A percentile compares a stretch with the other conserved stretches of the same genome.
phyloP scores from a whole-genome alignment of 2,888 invertebrate species.

The Altica lythri region DNA sequence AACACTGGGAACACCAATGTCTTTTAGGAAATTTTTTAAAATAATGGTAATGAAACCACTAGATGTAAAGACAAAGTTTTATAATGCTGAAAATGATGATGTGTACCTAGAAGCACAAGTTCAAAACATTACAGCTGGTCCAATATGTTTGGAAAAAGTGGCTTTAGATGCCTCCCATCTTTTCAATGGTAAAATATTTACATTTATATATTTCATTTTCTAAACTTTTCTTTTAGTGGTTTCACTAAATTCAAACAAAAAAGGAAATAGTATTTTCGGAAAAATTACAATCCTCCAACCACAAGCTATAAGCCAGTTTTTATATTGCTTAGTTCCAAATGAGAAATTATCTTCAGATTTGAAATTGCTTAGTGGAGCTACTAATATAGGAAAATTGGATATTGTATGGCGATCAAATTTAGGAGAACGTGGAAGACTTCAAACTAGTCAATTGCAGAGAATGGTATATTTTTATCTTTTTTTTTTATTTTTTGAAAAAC shows the following conservation, averaged over 20 bases:
- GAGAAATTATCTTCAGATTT: constrained; percentile 76
- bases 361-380: constrained; percentile 78
- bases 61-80: constrained; percentile 98
- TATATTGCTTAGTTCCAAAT: constrained; percentile 88
- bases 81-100: constrained; percentile 87
- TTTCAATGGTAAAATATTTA: constrained; percentile 67
- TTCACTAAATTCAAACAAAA: constrained; percentile 70
- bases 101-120: constrained; percentile 74
- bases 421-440: constrained; percentile 94
- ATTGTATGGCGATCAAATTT: constrained; percentile 98
- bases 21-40: constrained; percentile 96
- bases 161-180: constrained; percentile 89
- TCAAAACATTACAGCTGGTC: constrained; percentile 91
- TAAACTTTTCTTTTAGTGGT: constrained; percentile 60
- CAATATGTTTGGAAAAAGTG: constrained; percentile 94
- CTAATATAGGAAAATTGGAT: constrained; percentile 94
- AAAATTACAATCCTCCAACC: constrained; percentile 82
- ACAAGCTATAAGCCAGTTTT: constrained; percentile 90
- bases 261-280: constrained; percentile 76
- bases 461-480: constrained; percentile 62
- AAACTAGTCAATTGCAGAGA: constrained; percentile 93
- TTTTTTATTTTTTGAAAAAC: constrained; percentile 11
- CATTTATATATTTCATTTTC: background rate
- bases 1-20: constrained; percentile 73
- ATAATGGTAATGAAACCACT: constrained; percentile 97